These are phyloP conservation scores for Sebastes steindachneri DNA, from an alignment of 2,797 vertebrate genomes.

Conservation along the genomic window DNA sequence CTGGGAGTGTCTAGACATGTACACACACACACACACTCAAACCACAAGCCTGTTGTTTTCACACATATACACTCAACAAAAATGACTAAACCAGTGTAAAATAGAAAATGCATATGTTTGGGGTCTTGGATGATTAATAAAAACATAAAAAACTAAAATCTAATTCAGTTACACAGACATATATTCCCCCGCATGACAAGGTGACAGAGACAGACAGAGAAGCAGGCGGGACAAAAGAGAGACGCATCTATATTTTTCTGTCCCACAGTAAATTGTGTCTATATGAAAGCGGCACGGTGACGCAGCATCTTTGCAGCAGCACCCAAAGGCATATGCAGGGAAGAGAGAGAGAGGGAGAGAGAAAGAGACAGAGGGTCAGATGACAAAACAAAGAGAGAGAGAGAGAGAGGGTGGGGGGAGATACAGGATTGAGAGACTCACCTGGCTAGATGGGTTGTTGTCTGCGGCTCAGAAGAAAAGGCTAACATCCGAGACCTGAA, in stretches of 20 bases:
- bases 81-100: background rate
- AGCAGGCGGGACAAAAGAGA: background rate
- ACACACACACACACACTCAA: slow-evolving; percentile 4
- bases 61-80: background rate
- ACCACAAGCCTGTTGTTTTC: slow-evolving; percentile 2
- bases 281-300: slow-evolving; percentile 64
- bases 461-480: slow-evolving; percentile 55
- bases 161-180: background rate
- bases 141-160: background rate
- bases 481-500: slow-evolving; percentile 69
- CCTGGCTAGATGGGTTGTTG: slow-evolving; percentile 64
- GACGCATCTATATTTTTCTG: background rate
- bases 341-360: background rate
- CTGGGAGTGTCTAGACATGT: slow-evolving; percentile 66
- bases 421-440: slow-evolving; percentile 54
- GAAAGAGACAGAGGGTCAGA: background rate
- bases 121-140: background rate
- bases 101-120: background rate
- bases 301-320: slow-evolving; percentile 76
- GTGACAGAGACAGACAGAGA: background rate
- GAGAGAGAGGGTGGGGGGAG: background rate
- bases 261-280: slow-evolving; percentile 14
- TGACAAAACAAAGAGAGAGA: slow-evolving; percentile 20
- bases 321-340: slow-evolving; percentile 50
- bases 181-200: background rate